These are phyloP conservation scores for Girardinichthys multiradiatus DNA, from an alignment of 2,113 vertebrate species.

Conservation along the genomic window DNA sequence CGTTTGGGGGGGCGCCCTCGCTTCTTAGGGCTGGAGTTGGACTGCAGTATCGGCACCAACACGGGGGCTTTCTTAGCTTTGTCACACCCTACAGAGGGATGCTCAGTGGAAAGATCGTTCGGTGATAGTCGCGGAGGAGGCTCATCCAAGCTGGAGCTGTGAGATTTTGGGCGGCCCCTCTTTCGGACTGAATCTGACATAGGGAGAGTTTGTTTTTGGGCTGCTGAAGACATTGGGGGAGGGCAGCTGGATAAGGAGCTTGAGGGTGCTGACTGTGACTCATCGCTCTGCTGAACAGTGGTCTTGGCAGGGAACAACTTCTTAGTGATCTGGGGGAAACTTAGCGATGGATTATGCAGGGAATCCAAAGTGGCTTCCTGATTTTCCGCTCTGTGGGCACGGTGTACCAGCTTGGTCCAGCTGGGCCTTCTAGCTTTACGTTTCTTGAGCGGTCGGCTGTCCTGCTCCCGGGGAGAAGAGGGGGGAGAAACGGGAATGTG, in stretches of 20 bases:
- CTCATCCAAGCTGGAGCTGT: constrained; percentile 51
- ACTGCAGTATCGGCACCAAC: constrained; percentile 78
- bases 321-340: constrained; percentile 64
- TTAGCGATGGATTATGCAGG: constrained; percentile 52
- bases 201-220: constrained; percentile 60
- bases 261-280: constrained; percentile 50
- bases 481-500: constrained; percentile 51
- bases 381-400: constrained; percentile 71
- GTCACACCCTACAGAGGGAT: constrained; percentile 82
- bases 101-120: constrained; percentile 83
- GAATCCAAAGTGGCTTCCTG: constrained; percentile 57
- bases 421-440: constrained; percentile 89
- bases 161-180: constrained; percentile 84
- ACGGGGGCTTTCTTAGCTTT: constrained; percentile 84
- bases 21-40: constrained; percentile 86
- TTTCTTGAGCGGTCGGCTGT: constrained; percentile 89
- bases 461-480: constrained; percentile 73
- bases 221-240: constrained; percentile 42
- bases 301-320: constrained; percentile 49
- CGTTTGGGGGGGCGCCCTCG: constrained; percentile 92
- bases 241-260: constrained; percentile 43
- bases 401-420: constrained; percentile 90
- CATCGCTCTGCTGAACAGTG: constrained; percentile 42
- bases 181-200: constrained; percentile 73
- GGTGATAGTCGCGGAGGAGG: constrained; percentile 72